phyloP scores from a whole-genome alignment of 2,888 invertebrate genomes.

The Neoitamus cyanurus region DNA sequence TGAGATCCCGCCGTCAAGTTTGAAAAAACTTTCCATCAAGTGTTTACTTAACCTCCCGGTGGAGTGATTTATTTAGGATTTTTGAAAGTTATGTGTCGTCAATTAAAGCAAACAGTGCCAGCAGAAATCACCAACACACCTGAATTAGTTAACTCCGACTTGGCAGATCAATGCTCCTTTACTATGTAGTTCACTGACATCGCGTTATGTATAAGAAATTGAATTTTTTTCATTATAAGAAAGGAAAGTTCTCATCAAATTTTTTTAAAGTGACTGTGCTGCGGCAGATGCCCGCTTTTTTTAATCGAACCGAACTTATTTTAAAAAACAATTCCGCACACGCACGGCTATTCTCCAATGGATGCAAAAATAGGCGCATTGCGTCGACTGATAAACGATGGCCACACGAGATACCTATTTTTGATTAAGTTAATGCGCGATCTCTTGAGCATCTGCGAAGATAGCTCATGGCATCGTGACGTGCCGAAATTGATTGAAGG shows the following conservation, averaged over 20 bases:
- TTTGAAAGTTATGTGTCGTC: not conserved
- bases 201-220: not conserved
- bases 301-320: not conserved
- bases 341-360: not conserved
- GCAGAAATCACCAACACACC: not conserved
- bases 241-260: not conserved
- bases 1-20: not conserved
- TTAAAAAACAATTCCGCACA: not conserved
- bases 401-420: not conserved
- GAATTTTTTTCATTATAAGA: not conserved
- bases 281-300: not conserved
- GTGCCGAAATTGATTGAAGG: not conserved
- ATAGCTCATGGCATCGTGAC: not conserved
- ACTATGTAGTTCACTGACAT: not conserved
- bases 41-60: not conserved
- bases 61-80: not conserved
- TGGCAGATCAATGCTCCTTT: not conserved
- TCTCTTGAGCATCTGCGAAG: not conserved
- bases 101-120: not conserved
- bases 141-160: not conserved
- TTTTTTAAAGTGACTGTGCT: not conserved
- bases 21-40: not conserved
- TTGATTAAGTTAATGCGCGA: not conserved
- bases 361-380: slow-evolving; percentile 5
- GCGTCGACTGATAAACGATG: not conserved